A percentile compares a stretch with the other conserved stretches of the same genome.
Evolutionary conservation across 1,140 invertebrate species (phyloP).

Genomic region (Orchestia grillus): DNA sequence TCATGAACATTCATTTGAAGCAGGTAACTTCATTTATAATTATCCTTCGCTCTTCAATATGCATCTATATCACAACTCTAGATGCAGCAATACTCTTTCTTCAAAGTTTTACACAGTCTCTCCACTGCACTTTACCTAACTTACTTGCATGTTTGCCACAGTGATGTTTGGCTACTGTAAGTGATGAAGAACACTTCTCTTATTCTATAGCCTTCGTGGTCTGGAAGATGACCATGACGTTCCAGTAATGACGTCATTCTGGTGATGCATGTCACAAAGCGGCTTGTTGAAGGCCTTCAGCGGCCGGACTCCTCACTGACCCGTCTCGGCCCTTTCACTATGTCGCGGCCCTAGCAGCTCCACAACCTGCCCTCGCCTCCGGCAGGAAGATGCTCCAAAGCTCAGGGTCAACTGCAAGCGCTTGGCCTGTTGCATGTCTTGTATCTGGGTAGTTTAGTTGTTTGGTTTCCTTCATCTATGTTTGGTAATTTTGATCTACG

Average conservation of each 20-base stretch:
- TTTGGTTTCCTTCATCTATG: neutral
- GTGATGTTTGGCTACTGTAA: neutral
- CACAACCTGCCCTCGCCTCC: neutral
- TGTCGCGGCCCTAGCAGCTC: neutral
- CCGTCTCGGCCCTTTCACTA: neutral
- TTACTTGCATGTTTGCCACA: neutral
- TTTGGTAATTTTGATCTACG: neutral
- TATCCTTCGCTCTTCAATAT: neutral
- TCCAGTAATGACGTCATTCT: neutral
- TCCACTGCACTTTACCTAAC: neutral
- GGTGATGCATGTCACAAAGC: neutral
- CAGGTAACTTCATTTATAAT: neutral
- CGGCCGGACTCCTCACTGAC: neutral
- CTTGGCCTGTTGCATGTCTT: neutral
- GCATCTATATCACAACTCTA: neutral
- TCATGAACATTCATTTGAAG: neutral
- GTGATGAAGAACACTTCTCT: neutral
- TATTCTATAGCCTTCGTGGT: neutral
- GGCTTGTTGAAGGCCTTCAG: neutral
- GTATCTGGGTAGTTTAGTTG: neutral
- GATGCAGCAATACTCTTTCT: neutral
- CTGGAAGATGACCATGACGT: neutral
- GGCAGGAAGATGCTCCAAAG: neutral
- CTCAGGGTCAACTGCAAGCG: neutral
- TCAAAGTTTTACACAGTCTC: neutral